A percentile compares a stretch with the other conserved stretches of the same genome.
Evolutionary conservation across 2,113 vertebrate genomes (phyloP).

Genomic region (Cebus imitator): DNA sequence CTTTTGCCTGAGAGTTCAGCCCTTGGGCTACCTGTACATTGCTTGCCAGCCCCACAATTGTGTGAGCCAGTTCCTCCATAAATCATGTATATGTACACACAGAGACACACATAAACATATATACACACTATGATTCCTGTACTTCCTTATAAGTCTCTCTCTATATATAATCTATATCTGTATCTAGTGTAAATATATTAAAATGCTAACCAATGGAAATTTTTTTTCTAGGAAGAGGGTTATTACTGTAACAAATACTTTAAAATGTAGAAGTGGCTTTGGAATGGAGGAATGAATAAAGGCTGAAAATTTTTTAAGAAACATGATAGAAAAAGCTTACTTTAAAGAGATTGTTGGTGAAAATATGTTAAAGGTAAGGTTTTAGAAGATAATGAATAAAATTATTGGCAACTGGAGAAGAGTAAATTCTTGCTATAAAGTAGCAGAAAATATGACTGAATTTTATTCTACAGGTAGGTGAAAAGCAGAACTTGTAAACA

Average conservation of each 20-base stretch:
- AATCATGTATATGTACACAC: not conserved
- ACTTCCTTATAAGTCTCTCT: not conserved
- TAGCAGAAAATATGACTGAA: not conserved
- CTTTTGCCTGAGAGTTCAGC: not conserved
- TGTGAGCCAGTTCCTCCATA: not conserved
- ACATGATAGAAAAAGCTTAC: not conserved
- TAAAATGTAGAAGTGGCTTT: not conserved
- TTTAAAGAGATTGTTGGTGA: not conserved
- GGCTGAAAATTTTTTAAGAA: not conserved
- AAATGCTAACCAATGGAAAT: not conserved
- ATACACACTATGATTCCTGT: not conserved
- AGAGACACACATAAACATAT: not conserved
- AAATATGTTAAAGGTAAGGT: not conserved
- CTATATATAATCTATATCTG: not conserved
- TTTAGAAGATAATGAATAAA: not conserved
- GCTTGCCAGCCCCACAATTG: not conserved
- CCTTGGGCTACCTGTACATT: not conserved
- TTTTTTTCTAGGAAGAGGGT: not conserved
- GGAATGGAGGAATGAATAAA: not conserved
- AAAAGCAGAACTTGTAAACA: not conserved
- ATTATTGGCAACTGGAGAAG: not conserved
- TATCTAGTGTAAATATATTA: not conserved
- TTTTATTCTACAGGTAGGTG: not conserved
- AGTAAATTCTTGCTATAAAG: not conserved
- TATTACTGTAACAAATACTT: not conserved